These are phyloP conservation scores for Planococcus citri DNA, from an alignment of 1,140 invertebrate genomes.

Conservation along the genomic window DNA sequence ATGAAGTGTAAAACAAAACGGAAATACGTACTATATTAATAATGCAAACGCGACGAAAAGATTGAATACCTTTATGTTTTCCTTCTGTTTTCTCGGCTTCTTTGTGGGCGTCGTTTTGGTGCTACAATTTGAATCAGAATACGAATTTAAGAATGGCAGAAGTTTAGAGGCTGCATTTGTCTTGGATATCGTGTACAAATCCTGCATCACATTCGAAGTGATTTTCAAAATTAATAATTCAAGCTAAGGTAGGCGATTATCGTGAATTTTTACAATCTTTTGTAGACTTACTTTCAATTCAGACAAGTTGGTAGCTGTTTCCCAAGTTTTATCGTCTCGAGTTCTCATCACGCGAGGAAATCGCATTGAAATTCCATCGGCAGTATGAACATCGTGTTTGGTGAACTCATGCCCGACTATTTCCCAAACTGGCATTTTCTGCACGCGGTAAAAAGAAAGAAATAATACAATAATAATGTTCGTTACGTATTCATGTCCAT, in stretches of 20 bases:
- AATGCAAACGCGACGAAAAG: background rate
- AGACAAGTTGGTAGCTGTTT: conserved; percentile 63
- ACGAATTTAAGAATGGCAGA: background rate
- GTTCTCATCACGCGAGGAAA: conserved; percentile 80
- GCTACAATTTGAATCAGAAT: background rate
- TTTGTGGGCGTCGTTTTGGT: background rate
- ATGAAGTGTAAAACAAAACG: background rate
- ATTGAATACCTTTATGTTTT: background rate
- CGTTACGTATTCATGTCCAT: background rate
- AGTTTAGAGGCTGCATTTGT: background rate
- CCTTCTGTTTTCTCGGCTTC: background rate
- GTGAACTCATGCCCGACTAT: conserved; percentile 87
- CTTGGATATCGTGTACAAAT: background rate
- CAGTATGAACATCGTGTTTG: conserved; percentile 73
- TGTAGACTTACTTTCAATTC: conserved; percentile 45
- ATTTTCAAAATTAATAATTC: background rate
- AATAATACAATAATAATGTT: background rate
- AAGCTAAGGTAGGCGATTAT: background rate
- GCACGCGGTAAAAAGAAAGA: background rate
- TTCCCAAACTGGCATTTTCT: conserved; percentile 67
- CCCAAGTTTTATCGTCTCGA: conserved; percentile 69
- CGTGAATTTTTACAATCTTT: background rate
- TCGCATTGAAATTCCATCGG: conserved; percentile 79
- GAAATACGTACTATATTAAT: background rate
- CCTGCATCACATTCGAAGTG: background rate